Base-by-base conservation (phyloP, 2,888 invertebrate genomes). In the Punctoribates punctum region DNA sequence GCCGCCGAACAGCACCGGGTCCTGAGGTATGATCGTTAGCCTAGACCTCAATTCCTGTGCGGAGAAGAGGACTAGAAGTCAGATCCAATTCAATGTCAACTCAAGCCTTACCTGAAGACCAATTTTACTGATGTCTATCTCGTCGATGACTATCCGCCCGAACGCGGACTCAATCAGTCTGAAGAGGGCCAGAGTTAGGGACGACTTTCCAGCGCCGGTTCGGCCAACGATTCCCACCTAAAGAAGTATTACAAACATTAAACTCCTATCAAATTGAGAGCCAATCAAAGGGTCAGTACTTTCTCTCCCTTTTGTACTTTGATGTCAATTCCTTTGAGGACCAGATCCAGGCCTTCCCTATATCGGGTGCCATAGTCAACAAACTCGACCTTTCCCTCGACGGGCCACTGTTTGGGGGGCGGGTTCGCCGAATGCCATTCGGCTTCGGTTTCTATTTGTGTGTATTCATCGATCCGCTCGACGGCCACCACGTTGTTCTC, bases 1-100 rank as follows among this genome's bases (percentile, higher is more conserved):
- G 70, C 96, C 96, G 23, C 94, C 94, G 86, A 97, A 97, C 78
- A 97, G 87, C 67, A 96, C 93, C 0, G 96, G 96, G 86, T 97
- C 97, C 87, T 97, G 91, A 11, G 80, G 80, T 51, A 85, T 85
- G 78, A 84, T 84, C 5, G 84, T 83, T 57, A 84, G 80, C 48
- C 81, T 81, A 1, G 81, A 80, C 4, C 84, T 80, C 11, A 84
- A 79, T 73, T 83, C 83, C 78, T 84, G 84, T 70, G n/a, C 20
- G 5, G 3, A 38, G 4, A 29, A 25, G 23, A 73, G 3, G 11
- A 48, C 4, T 9, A 11, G 6, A 13, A 6, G 17, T 54, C 20
- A 27, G 17, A 42, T 4, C 23, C 1, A 11, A 42, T 13, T 11
- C 8, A 42, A 17, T 23, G 54, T 1, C n/a, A 51, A n/a, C 20